Conservation (phyloP, 53 echinoderm and acorn worm species). For the Echinarachnius parma region DNA sequence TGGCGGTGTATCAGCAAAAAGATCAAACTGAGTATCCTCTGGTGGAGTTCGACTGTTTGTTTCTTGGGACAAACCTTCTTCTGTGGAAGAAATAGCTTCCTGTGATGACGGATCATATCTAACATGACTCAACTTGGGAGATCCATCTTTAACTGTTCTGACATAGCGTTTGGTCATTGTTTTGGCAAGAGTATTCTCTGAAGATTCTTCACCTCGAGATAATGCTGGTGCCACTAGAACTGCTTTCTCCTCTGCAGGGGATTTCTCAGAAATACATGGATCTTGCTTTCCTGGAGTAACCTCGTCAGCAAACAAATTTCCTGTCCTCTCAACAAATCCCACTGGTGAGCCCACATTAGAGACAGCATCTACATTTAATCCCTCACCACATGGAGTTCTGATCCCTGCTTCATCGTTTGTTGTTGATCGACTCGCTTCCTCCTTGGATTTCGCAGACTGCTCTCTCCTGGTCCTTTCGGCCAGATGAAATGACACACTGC, state of each 20-base stretch:
- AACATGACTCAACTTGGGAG: too few species aligned
- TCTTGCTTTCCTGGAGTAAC: too few species aligned
- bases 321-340: neutral
- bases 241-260: too few species aligned
- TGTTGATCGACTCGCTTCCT: neutral
- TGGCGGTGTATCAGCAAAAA: constrained; percentile 33
- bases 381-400: neutral
- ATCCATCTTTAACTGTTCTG: too few species aligned
- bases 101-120: too few species aligned
- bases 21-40: constrained; percentile 34
- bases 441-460: constrained; percentile 2
- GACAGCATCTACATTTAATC: neutral
- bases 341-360: neutral
- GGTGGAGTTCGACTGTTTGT: constrained; percentile 1
- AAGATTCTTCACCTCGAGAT: too few species aligned
- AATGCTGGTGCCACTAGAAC: too few species aligned
- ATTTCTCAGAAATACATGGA: too few species aligned
- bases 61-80: too few species aligned
- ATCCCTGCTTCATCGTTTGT: neutral
- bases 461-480: neutral
- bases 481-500: constrained; percentile 62
- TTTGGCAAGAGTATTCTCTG: too few species aligned
- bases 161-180: too few species aligned
- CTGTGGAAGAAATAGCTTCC: neutral
- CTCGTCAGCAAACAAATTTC: too few species aligned